Conservation (phyloP, 2,113 vertebrate genomes). For the Excalfactoria chinensis region DNA sequence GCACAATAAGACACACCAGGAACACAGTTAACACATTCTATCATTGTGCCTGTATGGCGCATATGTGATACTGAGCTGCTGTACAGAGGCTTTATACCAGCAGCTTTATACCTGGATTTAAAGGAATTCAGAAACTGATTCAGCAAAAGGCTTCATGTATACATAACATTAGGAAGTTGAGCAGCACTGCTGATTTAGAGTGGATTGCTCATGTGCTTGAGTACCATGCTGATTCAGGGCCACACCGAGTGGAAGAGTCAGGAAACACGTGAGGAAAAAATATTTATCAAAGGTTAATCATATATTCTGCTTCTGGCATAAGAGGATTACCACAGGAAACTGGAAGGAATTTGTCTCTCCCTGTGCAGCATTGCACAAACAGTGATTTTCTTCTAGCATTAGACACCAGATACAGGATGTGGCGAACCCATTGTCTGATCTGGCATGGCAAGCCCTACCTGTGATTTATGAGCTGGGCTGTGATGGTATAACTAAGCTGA, state of each 20-base stretch:
- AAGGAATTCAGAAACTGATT: not conserved
- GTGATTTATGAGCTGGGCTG: not conserved
- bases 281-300: not conserved
- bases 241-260: not conserved
- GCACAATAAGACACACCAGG: fast-evolving
- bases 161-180: not conserved
- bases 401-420: not conserved
- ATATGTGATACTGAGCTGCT: not conserved
- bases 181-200: not conserved
- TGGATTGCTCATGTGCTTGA: not conserved
- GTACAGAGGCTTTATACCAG: not conserved
- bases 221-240: not conserved
- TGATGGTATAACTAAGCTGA: not conserved
- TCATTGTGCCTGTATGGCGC: not conserved
- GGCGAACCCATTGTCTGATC: not conserved
- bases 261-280: not conserved
- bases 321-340: conserved; percentile 19
- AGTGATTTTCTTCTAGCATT: not conserved
- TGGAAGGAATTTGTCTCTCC: conserved; percentile 23
- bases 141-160: not conserved
- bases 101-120: not conserved
- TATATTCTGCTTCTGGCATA: not conserved
- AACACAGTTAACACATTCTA: not conserved
- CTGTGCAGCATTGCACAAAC: not conserved
- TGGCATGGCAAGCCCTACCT: not conserved